Base-by-base conservation (phyloP, 2,888 invertebrate genomes). In the Drosophila dives region DNA sequence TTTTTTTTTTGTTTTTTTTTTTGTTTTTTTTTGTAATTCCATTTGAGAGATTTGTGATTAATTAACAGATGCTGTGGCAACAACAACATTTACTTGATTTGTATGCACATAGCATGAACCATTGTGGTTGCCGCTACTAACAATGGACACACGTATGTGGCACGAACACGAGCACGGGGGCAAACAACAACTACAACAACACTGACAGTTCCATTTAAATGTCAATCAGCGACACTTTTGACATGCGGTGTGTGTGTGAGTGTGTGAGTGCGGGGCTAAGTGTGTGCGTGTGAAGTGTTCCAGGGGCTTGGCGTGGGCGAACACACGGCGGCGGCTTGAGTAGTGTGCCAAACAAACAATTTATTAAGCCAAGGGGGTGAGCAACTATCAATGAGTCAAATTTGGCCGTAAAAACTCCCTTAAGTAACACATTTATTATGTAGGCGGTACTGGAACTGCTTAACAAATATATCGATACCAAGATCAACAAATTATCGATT, bases 121-220 rank as follows among this genome's bases (percentile, higher is more conserved):
- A 81, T 81, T 81, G 75, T 78, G 66, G 70, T 50, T 74, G 61
- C 64, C 48, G 45, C 45, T 26, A 32, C 50, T 61, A 64, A 77
- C 81, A 79, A 81, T 77, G 66, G 59, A 61, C 81, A 78, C 77
- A 77, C 77, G 77, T 63, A 72, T 77, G 70, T 70, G 75, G 49
- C 75, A 59, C 68, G 58, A 15, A 64, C 74, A 75, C 64, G 55
- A 48, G 49, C 79, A 78, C 42, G 66, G 63, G 49, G 64, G 54
- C 73, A 63, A 56, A 20, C 45, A 50, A 50, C 63, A 42, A 62
- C 54, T 55, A 77, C 75, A 60, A 77, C 56, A 53, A 23, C 76
- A 84, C 75, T 77, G 84, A 84, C 79, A 84, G 83, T 81, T 81
- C 80, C 82, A 83, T 83, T 86, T 86, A 86, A 86, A 84, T 84